These are phyloP conservation scores for Microctenopoma steveboyesi DNA, from an alignment of 2,797 vertebrate species.

Conservation along the genomic window DNA sequence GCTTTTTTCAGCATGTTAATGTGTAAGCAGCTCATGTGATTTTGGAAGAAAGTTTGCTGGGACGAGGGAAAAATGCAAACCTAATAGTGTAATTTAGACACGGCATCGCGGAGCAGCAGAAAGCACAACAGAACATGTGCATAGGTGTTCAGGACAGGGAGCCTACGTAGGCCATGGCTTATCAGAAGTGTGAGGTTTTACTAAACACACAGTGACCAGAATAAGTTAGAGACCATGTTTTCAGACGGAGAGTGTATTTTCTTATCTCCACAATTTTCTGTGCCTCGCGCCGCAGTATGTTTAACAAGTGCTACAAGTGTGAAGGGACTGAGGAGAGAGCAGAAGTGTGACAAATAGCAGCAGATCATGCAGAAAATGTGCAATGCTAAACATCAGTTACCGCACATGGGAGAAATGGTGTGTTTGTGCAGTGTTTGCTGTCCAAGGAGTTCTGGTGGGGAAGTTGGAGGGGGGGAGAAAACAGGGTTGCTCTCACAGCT, in stretches of 20 bases:
- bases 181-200: constrained; percentile 10
- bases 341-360: constrained; percentile 83
- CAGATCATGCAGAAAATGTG: constrained; percentile 88
- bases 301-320: constrained; percentile 73
- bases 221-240: constrained; percentile 13
- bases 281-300: constrained; percentile 52
- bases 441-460: constrained; percentile 79
- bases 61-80: constrained; percentile 18
- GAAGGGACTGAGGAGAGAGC: constrained; percentile 62
- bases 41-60: constrained; percentile 25
- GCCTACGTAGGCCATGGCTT: constrained; percentile 20
- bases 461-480: constrained; percentile 48
- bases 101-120: constrained; percentile 23
- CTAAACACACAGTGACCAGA: constrained; percentile 31
- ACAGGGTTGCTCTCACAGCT: constrained; percentile 79
- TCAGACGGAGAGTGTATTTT: constrained; percentile 19
- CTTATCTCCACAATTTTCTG: constrained; percentile 45
- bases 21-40: constrained; percentile 32
- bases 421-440: constrained; percentile 84
- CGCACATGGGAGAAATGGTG: constrained; percentile 78
- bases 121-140: constrained; percentile 5
- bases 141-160: constrained; percentile 17
- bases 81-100: constrained; percentile 17
- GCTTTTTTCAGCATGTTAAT: background rate
- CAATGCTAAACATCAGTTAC: constrained; percentile 85